Evolutionary conservation across 2,888 invertebrate species (phyloP), one percentile per base, ranked within the genome.

Genomic region (Eupithecia exiguata): DNA sequence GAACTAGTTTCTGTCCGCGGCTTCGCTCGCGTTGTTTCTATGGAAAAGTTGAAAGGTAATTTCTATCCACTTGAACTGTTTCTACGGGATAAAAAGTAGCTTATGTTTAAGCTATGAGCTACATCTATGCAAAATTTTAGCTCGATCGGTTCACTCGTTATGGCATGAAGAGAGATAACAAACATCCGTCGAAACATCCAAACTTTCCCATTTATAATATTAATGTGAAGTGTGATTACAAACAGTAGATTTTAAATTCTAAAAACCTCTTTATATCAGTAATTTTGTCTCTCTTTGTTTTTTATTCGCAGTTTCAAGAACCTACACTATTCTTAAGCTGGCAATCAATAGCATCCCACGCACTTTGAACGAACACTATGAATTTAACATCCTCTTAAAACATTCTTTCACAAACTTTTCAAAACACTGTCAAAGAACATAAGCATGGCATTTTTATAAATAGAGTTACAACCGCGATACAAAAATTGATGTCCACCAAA

Each of bases 401-500:
- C 49, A 21, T 53, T 53, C 3, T 1, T n/a, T 43, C 2, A 7
- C 40, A 62, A 70, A 62, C 25, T 40, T 35, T 25, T 58, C 5
- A 35, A 18, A 30, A 16, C 25, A n/a, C 30, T 30, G 30, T 35
- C 18, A 62, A 36, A n/a, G 36, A 38, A 65, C 38, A 65, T 16
- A 10, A 62, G 38, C 12, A 12, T 14, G 38, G 18, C 9, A 5
- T 36, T 65, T 65, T 65, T 38, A 21, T 38, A 65, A 65, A 65
- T 21, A 65, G 36, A 36, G 12, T 36, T 10, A 65, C n/a, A 62
- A 63, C 40, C 36, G 35, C 65, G 53, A 53, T 53, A 66, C 67
- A 72, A 68, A 69, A 72, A 72, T 21, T 21, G 49, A 63, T 70
- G 68, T 30, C 68, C 68, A 46, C 63, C 68, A 38, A 74, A 68